Evolutionary conservation across 2,888 invertebrate species (phyloP).

Genomic region (Macaria liturata): DNA sequence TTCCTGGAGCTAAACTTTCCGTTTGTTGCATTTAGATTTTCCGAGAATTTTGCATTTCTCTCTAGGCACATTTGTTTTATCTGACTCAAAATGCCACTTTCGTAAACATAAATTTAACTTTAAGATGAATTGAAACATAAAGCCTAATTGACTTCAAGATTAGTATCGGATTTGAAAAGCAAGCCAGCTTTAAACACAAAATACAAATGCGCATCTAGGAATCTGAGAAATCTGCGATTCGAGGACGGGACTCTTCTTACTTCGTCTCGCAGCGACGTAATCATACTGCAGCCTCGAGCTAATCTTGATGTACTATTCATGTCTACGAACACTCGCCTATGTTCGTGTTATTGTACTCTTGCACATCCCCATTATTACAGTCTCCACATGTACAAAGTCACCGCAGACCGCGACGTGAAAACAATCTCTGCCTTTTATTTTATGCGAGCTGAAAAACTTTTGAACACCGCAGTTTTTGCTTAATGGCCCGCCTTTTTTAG

Average conservation of each 20-base stretch:
- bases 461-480: conserved; percentile 23
- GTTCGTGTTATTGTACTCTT: conserved; percentile 66
- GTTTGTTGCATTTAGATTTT: conserved; percentile 29
- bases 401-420: conserved; percentile 22
- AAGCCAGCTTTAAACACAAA: conserved; percentile 12
- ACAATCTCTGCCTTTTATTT: conserved; percentile 25
- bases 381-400: conserved; percentile 35
- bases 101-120: too few relatives aligned
- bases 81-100: too few relatives aligned
- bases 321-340: conserved; percentile 36
- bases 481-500: conserved; percentile 39
- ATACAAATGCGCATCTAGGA: conserved; percentile 57
- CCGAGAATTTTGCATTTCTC: not conserved
- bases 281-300: conserved; percentile 74
- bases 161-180: conserved; percentile 1
- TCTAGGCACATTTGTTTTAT: too few relatives aligned
- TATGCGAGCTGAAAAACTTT: conserved; percentile 29
- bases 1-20: conserved; percentile 39
- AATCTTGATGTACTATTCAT: conserved; percentile 71
- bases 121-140: too few relatives aligned
- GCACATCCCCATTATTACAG: conserved; percentile 53
- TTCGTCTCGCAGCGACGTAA: conserved; percentile 57
- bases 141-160: too few relatives aligned
- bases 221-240: conserved; percentile 54
- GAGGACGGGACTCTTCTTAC: conserved; percentile 57